Evolutionary conservation across 2,888 invertebrate genomes (phyloP), one percentile per base, ranked within the genome.

Genomic region (Hirtodrosophila cameraria): DNA sequence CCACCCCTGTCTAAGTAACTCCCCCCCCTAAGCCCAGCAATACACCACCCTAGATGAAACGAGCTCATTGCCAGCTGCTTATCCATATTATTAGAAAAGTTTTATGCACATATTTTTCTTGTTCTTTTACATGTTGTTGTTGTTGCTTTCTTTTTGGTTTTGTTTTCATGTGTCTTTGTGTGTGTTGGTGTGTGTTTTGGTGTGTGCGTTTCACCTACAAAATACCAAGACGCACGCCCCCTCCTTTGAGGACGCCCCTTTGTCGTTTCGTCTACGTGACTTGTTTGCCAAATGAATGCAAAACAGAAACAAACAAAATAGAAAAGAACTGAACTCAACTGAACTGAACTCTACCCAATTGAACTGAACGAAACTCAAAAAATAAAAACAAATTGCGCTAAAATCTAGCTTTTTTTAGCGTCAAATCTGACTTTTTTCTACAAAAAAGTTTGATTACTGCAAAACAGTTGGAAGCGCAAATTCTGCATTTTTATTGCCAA

Each of bases 71-170:
- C 74, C 70, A 73, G 68, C 70, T 74, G 68, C 74, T 67, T 68
- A 83, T 77, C 75, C 81, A 72, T 84, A 75, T 84, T 86, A 82
- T 82, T 84, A 86, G 86, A 82, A 86, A 82, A 86, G 86, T 82
- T 82, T 86, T 81, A 86, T 86, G 75, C 86, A 86, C 86, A 86
- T 76, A 86, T 80, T 80, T 82, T 66, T 69, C 75, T 82, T 68
- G 62, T 65, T 50, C 52, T 54, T 61, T 52, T 54, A 28, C 49
- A 38, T 61, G 60, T 69, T 58, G 30, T 57, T 59, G 38, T 49
- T 53, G 18, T 60, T 53, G 31, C 35, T 54, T 28, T 53, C 55
- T 33, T 45, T 33, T 12, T 43, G 30, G n/a, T 48, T 28, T 57
- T 30, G 33, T 36, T 11, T 30, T 31, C 8, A 7, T 36, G 7